phyloP scores from a whole-genome alignment of 2,888 invertebrate genomes.

The Drosophila demipolita region DNA sequence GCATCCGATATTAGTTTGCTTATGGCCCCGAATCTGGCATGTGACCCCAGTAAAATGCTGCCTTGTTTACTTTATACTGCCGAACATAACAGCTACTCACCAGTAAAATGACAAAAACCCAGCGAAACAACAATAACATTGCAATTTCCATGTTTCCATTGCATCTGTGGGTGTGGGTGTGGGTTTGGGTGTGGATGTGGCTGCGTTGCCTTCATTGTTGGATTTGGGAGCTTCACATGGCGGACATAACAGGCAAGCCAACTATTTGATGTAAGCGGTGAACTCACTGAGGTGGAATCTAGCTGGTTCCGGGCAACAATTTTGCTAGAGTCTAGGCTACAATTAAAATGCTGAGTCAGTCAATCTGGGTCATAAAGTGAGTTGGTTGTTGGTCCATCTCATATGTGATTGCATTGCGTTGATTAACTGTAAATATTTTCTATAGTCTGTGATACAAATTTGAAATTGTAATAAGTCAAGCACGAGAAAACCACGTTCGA shows the following conservation, averaged over 20 bases:
- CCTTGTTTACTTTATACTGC: slow-evolving; percentile 26
- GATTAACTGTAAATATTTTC: slow-evolving; percentile 43
- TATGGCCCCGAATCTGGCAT: slow-evolving; percentile 20
- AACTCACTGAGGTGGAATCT: neutral
- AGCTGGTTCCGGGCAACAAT: slow-evolving; percentile 5
- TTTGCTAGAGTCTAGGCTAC: neutral
- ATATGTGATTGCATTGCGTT: slow-evolving; percentile 8
- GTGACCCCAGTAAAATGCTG: slow-evolving; percentile 13
- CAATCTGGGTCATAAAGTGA: slow-evolving; percentile 7
- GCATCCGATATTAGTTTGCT: slow-evolving; percentile 34
- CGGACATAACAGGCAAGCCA: slow-evolving; percentile 13
- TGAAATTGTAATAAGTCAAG: neutral
- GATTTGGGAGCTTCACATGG: slow-evolving; percentile 32
- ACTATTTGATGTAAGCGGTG: slow-evolving; percentile 32
- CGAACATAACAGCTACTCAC: neutral
- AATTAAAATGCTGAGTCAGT: slow-evolving; percentile 16
- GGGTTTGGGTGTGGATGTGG: slow-evolving; percentile 11
- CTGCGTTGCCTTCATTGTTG: slow-evolving; percentile 43
- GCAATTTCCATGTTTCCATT: slow-evolving; percentile 40
- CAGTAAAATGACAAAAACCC: slow-evolving; percentile 14
- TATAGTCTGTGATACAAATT: neutral
- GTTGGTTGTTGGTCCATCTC: slow-evolving; percentile 22
- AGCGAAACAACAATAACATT: slow-evolving; percentile 29
- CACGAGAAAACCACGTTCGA: neutral
- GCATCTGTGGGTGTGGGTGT: slow-evolving; percentile 20